These are phyloP conservation scores for Macrobrachium nipponense DNA, from an alignment of 1,140 invertebrate genomes.

Conservation along the genomic window DNA sequence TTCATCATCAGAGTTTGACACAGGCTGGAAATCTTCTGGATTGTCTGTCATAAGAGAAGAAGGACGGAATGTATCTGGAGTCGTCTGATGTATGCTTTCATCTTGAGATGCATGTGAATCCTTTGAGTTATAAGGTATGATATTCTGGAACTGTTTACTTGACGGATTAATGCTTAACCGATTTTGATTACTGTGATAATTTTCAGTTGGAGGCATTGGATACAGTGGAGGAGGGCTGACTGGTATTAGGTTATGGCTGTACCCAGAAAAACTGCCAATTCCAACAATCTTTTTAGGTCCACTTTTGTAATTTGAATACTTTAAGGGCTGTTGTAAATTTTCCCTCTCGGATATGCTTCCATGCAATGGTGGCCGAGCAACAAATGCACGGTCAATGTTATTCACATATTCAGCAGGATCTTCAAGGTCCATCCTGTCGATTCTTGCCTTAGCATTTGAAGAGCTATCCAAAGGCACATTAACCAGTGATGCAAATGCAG, in stretches of 20 bases:
- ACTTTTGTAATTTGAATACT: slow-evolving; percentile 25
- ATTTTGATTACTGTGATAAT: background rate
- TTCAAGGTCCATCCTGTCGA: background rate
- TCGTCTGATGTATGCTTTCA: slow-evolving; percentile 8
- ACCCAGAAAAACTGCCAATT: background rate
- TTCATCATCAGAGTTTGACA: slow-evolving; percentile 1
- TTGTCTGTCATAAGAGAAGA: slow-evolving; percentile 40
- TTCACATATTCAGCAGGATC: slow-evolving; percentile 5
- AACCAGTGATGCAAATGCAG: slow-evolving; percentile 49
- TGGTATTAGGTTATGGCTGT: slow-evolving; percentile 7
- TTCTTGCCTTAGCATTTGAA: background rate
- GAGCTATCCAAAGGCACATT: slow-evolving; percentile 41
- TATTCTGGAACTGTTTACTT: slow-evolving; percentile 1
- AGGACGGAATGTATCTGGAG: slow-evolving; percentile 44
- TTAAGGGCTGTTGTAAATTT: slow-evolving; percentile 17
- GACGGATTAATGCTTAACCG: background rate
- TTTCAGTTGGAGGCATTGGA: background rate
- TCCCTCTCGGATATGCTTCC: slow-evolving; percentile 10
- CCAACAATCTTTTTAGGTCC: slow-evolving; percentile 7
- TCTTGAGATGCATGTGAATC: background rate
- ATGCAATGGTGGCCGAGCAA: slow-evolving; percentile 32
- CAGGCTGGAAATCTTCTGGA: slow-evolving; percentile 48
- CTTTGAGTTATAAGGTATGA: too few species aligned
- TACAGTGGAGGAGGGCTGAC: background rate
- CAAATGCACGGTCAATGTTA: slow-evolving; percentile 35